Percentiles rank a stretch among this genome's conserved stretches.
Evolutionary conservation across 1,140 invertebrate genomes (phyloP).

Genomic region (Drosophila punjabiensis): DNA sequence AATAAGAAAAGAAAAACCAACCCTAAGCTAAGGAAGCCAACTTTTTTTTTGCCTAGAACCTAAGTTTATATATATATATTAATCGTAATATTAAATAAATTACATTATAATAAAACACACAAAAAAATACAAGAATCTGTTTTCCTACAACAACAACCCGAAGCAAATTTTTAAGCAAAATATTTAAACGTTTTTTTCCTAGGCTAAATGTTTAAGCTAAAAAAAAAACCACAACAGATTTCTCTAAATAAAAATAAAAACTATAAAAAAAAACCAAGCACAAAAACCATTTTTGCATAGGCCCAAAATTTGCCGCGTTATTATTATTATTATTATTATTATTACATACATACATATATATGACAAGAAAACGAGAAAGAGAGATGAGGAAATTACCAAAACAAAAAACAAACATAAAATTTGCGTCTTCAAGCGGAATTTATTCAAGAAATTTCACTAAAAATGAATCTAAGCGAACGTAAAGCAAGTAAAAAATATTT

Average conservation of each 20-base stretch:
- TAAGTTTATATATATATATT: conserved; percentile 66
- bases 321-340: conserved; percentile 66
- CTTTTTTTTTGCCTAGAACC: conserved; percentile 68
- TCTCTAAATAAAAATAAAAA: conserved; percentile 38
- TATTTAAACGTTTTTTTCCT: conserved; percentile 50
- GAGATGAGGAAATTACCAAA: conserved; percentile 42
- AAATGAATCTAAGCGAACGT: conserved; percentile 14
- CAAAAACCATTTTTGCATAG: conserved; percentile 63
- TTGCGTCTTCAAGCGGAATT: conserved; percentile 63
- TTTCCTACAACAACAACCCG: conserved; percentile 34
- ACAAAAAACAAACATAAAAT: conserved; percentile 58
- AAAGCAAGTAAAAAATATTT: conserved; percentile 43
- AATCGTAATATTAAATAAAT: conserved; percentile 58
- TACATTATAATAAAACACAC: conserved; percentile 31
- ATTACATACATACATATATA: conserved; percentile 42
- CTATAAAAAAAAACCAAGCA: conserved; percentile 25
- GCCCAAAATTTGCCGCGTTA: conserved; percentile 75
- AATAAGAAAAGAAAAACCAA: conserved; percentile 37
- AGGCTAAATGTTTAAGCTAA: conserved; percentile 49
- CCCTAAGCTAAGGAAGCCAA: conserved; percentile 67
- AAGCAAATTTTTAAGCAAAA: conserved; percentile 49
- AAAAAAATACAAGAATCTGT: conserved; percentile 39
- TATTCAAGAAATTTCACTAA: conserved; percentile 39
- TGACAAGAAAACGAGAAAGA: conserved; percentile 35
- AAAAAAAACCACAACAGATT: conserved; percentile 28